Base-by-base conservation (phyloP, 2,888 invertebrate species). In the Neoaliturus tenellus region DNA sequence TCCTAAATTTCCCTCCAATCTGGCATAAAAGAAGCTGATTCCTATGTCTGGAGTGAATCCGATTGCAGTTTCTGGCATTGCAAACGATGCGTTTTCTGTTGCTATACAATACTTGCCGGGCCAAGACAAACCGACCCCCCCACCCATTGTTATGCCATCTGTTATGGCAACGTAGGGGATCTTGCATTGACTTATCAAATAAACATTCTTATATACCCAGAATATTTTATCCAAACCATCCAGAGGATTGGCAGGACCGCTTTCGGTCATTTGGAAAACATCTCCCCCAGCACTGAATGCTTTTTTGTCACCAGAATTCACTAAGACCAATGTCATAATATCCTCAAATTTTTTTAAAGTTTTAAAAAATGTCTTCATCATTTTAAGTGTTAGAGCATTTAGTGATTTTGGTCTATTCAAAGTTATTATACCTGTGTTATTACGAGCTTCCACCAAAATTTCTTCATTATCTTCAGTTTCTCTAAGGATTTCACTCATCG, bases 231-330 rank as follows among this genome's bases (percentile, higher is more conserved):
- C 92, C 88, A 93, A 91, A 0, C 94, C 93, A 23, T 85, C 85
- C 35, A 88, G 88, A 62, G 90, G 90, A 84, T 90, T 90, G 0
- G 90, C 91, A 23, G 91, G 90, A 84, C 92, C 91, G 1, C 90
- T 90, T 83, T 87, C 88, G 0, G 95, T 95, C 4, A 95, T 90
- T 20, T 94, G 93, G 89, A 96, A 94, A 0, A 99, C 96, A 91
- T 99, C 99, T 0, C 99, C 99, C 0, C 99, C 99, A 17, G 99
- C 99, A 92, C 99, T 99, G 90, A 99, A 99, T 0, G 99, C 97
- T 90, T 98, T 99, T 0, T 95, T 98, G 14, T 97, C 98, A 0
- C 93, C 91, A 0, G 96, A 97, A 91, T 96, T 96, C 6, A 98
- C 92, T 14, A 98, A 93, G 5, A 97, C 93, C 82, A 94, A 3